These are phyloP conservation scores for Eunapius fragilis DNA, from an alignment of 37 sponge, comb jelly and placozoan genomes.

Conservation along the genomic window DNA sequence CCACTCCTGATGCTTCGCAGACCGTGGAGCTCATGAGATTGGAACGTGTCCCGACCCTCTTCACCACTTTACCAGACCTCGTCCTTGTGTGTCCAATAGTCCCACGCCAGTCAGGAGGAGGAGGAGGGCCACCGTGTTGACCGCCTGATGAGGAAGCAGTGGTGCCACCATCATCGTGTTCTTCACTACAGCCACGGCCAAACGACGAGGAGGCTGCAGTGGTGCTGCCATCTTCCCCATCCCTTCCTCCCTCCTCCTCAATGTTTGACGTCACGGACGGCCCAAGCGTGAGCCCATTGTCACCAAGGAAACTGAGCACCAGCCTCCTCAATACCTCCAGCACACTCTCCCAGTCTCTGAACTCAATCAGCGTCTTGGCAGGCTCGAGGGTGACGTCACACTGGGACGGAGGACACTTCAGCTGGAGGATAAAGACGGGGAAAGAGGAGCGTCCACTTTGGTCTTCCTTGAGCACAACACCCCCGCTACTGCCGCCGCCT, in stretches of 20 bases:
- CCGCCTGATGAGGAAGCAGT: too few species aligned
- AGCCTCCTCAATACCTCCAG: neutral
- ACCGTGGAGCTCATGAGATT: neutral
- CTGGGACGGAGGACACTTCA: slow-evolving; percentile 46
- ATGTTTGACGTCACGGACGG: neutral
- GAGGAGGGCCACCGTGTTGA: too few species aligned
- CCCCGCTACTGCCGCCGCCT: neutral
- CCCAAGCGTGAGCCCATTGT: slow-evolving; percentile 34
- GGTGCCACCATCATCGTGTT: too few species aligned
- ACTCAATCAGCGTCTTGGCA: slow-evolving; percentile 62
- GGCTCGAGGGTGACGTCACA: slow-evolving; percentile 59
- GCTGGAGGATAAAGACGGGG: slow-evolving; percentile 41
- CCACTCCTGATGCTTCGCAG: neutral
- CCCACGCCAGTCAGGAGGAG: neutral
- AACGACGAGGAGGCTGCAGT: too few species aligned
- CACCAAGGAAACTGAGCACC: slow-evolving; percentile 22
- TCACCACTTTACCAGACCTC: neutral
- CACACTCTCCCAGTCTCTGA: slow-evolving; percentile 39
- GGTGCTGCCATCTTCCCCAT: neutral
- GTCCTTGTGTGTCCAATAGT: neutral
- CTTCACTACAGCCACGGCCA: too few species aligned
- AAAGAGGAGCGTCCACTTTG: neutral
- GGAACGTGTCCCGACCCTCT: neutral
- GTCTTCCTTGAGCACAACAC: too few species aligned
- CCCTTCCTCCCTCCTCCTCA: neutral